Evolutionary conservation across 1,140 invertebrate genomes (phyloP).

Genomic region (Phymastichus coffea): DNA sequence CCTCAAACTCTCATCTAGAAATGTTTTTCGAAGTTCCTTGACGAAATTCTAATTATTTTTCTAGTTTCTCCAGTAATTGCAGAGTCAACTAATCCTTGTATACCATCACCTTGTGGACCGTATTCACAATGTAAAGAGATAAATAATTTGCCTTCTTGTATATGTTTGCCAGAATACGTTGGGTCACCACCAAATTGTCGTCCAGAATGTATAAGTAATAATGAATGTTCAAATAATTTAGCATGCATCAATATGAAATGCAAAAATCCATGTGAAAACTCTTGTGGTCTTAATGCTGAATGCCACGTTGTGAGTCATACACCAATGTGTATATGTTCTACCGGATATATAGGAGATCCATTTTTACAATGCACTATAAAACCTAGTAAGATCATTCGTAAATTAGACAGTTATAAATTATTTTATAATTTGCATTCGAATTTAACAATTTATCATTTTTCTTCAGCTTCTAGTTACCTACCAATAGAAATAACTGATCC

Average conservation of each 20-base stretch:
- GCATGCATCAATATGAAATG: conserved; percentile 73
- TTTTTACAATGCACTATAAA: conserved; percentile 53
- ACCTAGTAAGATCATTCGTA: conserved; percentile 57
- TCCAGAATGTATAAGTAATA: conserved; percentile 61
- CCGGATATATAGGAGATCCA: conserved; percentile 63
- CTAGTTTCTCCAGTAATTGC: no score
- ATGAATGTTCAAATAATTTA: conserved; percentile 64
- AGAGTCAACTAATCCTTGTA: conserved; percentile 57
- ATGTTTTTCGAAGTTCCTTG: not conserved
- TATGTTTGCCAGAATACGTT: conserved; percentile 46
- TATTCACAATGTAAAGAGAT: conserved; percentile 65
- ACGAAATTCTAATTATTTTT: no score
- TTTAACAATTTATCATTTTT: not conserved
- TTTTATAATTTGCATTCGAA: no score
- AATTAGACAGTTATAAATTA: not conserved
- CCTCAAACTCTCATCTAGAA: not conserved
- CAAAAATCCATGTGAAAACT: conserved; percentile 66
- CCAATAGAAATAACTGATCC: conserved; percentile 53
- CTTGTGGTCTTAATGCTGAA: conserved; percentile 65
- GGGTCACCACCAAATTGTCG: conserved; percentile 49
- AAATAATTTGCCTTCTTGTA: conserved; percentile 54
- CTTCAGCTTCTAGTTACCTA: conserved; percentile 6
- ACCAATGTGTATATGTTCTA: conserved; percentile 62
- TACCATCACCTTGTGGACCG: conserved; percentile 70
- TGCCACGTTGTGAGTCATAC: conserved; percentile 67